Conservation (phyloP, 35 echinoderm and acorn worm species). For the Strongylocentrotus purpuratus region DNA sequence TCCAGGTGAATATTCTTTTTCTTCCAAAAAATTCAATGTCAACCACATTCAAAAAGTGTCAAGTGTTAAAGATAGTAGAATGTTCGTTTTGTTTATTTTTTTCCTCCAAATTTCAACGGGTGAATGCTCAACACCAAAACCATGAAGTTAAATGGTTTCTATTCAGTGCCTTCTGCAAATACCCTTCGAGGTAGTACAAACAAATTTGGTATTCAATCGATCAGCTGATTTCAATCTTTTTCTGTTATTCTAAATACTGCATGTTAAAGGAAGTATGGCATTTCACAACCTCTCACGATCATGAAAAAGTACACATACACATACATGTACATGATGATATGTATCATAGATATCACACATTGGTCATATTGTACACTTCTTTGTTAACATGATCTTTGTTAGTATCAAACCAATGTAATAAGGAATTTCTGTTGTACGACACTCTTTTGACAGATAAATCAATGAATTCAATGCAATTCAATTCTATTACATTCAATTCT, state of each 20-base stretch:
- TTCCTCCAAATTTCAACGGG: too few relatives aligned
- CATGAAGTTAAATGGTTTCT: neutral
- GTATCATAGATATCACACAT: too few relatives aligned
- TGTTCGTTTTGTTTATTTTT: too few relatives aligned
- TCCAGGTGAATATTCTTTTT: too few relatives aligned
- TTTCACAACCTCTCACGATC: neutral
- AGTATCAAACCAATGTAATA: too few relatives aligned
- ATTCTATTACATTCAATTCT: too few relatives aligned
- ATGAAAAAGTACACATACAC: neutral
- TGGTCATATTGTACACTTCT: too few relatives aligned
- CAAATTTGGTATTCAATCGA: neutral
- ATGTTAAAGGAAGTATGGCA: neutral
- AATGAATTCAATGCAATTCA: too few relatives aligned
- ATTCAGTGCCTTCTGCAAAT: neutral
- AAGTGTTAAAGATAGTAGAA: neutral
- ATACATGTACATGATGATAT: too few relatives aligned
- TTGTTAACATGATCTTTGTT: too few relatives aligned
- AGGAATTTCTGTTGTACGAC: too few relatives aligned
- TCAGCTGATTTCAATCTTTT: neutral
- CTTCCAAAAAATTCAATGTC: neutral
- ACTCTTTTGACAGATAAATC: too few relatives aligned
- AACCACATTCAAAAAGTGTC: neutral
- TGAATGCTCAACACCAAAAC: neutral
- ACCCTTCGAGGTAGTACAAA: neutral
- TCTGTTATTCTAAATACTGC: neutral